phyloP scores from a whole-genome alignment of 1,140 invertebrate genomes.

The Daktulosphaira vitifoliae region DNA sequence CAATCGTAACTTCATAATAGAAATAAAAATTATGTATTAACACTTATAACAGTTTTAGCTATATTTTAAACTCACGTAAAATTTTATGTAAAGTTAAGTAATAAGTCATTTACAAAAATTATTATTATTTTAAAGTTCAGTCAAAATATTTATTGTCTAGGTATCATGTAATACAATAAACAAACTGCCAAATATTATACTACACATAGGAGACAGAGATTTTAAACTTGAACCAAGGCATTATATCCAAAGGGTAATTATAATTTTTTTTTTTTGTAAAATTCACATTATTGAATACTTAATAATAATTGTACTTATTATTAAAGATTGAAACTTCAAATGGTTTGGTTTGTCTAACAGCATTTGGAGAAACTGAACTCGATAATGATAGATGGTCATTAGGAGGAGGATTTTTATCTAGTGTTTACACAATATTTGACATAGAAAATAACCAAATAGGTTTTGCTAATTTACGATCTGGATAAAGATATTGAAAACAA shows the following conservation, averaged over 20 bases:
- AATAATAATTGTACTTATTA: not conserved
- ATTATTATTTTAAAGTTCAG: no score
- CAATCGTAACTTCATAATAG: no score
- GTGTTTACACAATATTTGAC: constrained; percentile 43
- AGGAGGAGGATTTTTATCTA: constrained; percentile 43
- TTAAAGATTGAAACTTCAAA: not conserved
- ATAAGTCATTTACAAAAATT: no score
- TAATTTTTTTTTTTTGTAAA: not conserved
- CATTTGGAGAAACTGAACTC: constrained; percentile 5
- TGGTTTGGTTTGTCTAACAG: not conserved
- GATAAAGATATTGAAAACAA: no score
- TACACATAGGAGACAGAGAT: not conserved
- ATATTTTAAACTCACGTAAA: no score
- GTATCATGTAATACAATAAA: not conserved
- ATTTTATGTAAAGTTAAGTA: no score
- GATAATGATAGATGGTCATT: constrained; percentile 34
- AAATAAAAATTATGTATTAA: no score
- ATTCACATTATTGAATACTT: not conserved
- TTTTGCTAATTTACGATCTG: not conserved
- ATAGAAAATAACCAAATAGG: constrained; percentile 36
- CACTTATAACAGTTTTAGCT: no score
- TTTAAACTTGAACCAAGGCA: not conserved
- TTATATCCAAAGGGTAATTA: constrained; percentile 6
- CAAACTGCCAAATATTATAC: not conserved
- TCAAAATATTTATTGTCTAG: not conserved